These are phyloP conservation scores for Tortricodes alternella DNA, from an alignment of 2,888 invertebrate genomes.

Conservation along the genomic window DNA sequence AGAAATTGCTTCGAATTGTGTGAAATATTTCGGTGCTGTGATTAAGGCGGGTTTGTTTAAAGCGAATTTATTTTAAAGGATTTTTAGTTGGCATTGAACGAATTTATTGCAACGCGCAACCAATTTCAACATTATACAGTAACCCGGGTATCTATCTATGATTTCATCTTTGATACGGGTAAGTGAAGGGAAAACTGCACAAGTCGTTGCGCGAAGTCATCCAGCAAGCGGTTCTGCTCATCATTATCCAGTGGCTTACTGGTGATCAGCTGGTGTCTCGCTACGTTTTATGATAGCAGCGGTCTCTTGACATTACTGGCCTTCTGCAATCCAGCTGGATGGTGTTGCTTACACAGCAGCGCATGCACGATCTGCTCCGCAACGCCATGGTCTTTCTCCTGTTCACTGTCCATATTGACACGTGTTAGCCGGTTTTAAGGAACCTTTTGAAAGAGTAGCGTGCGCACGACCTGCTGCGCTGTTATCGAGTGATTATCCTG, in stretches of 20 bases:
- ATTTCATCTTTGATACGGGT: too few relatives aligned
- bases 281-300: not conserved
- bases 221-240: not conserved
- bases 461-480: not conserved
- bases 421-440: too few relatives aligned
- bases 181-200: too few relatives aligned
- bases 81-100: not conserved
- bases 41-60: constrained; percentile 21
- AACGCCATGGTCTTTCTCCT: too few relatives aligned
- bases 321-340: not conserved
- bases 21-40: constrained; percentile 26
- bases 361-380: not conserved
- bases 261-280: not conserved
- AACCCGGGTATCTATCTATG: too few relatives aligned
- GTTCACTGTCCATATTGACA: too few relatives aligned
- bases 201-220: not conserved
- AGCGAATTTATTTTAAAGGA: constrained; percentile 18
- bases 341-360: not conserved
- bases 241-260: not conserved
- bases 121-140: too few relatives aligned
- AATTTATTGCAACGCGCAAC: not conserved
- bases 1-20: constrained; percentile 36
- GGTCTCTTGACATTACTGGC: not conserved
- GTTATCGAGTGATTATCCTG: too few relatives aligned
- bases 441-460: not conserved